Evolutionary conservation across 2,113 vertebrate genomes (phyloP).

Genomic region (Sphaerodactylus townsendi): DNA sequence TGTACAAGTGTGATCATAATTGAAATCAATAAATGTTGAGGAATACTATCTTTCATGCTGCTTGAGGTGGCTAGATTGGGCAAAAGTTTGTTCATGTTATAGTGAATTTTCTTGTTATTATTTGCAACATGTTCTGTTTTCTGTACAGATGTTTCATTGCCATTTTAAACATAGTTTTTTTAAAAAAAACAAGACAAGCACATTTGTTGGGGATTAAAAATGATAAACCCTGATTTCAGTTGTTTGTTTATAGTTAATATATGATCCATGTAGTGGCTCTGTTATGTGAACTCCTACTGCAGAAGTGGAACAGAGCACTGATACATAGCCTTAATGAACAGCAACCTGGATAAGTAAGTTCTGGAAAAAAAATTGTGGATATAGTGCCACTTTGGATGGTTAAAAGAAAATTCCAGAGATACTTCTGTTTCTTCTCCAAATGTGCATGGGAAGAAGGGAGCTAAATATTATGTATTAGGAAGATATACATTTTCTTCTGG

Average conservation of each 20-base stretch:
- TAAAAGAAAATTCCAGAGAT: background rate
- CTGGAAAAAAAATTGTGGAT: background rate
- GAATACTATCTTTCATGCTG: background rate
- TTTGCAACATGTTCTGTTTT: background rate
- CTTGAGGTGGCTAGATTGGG: background rate
- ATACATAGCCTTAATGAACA: background rate
- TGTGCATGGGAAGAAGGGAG: background rate
- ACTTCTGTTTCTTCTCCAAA: background rate
- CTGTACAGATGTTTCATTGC: background rate
- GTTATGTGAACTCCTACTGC: background rate
- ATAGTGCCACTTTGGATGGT: background rate
- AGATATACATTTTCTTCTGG: background rate
- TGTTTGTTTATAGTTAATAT: background rate
- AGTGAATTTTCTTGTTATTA: background rate
- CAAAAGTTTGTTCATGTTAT: background rate
- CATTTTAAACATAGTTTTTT: background rate
- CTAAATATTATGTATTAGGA: background rate
- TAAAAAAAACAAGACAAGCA: background rate
- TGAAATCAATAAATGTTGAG: background rate
- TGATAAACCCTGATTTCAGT: background rate
- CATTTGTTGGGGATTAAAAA: background rate
- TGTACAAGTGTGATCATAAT: background rate
- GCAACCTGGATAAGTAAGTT: background rate
- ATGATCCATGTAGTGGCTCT: background rate
- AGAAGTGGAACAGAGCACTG: background rate